phyloP scores from a whole-genome alignment of 2,113 vertebrate genomes.

The Felis chaus region DNA sequence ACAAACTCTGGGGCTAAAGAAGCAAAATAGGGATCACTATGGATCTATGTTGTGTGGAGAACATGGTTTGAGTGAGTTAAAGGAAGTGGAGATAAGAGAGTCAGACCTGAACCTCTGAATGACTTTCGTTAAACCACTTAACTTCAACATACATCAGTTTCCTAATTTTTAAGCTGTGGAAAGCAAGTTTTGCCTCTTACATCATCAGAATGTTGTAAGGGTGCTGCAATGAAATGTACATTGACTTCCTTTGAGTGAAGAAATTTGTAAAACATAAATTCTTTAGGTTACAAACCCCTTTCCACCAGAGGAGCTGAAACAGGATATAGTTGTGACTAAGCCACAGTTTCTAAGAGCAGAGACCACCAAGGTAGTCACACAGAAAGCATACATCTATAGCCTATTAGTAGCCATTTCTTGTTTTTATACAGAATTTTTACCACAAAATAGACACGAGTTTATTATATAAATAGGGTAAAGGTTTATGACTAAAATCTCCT shows the following conservation, averaged over 20 bases:
- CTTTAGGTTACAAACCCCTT: background rate
- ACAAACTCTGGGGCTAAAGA: background rate
- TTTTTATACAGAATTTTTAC: background rate
- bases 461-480: background rate
- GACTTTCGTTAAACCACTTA: background rate
- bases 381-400: background rate
- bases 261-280: conserved; percentile 35
- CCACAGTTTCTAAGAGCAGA: background rate
- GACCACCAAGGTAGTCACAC: background rate
- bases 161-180: background rate
- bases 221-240: background rate
- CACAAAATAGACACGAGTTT: background rate
- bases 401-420: background rate
- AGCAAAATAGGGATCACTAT: background rate
- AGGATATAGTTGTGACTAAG: background rate
- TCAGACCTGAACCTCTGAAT: background rate
- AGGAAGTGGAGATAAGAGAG: background rate
- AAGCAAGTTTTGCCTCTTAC: conserved; percentile 17
- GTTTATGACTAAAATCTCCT: background rate
- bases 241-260: conserved; percentile 21
- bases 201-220: conserved; percentile 44
- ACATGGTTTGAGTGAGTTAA: background rate
- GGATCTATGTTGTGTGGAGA: background rate
- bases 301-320: background rate
- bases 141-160: background rate